Evolutionary conservation across 2,797 vertebrate species (phyloP), one percentile per base, ranked within the genome.

Genomic region (Chromobotia macracanthus): DNA sequence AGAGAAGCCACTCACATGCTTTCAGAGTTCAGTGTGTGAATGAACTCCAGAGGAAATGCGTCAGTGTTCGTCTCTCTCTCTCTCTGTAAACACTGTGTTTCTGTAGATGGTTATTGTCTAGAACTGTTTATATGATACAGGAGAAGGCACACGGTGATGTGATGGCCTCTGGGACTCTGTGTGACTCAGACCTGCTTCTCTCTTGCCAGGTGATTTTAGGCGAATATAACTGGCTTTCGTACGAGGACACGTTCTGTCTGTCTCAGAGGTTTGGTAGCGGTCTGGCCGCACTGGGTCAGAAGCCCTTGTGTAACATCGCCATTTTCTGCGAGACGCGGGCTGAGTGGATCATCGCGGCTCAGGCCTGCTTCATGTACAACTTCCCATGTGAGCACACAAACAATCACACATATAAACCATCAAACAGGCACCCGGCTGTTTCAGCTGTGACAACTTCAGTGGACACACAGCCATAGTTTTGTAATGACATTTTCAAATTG

Each of bases 291-390:
- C 90, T 99, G 81, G 96, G 95, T 75, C 97, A 98, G 90, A 96
- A 89, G 75, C 95, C 97, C 0, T 94, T 94, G 85, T 92, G 94
- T 58, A 99, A 97, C 89, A 98, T 99, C 7, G 98, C 97, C 74
- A 95, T 99, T 90, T 97, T 99, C 90, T 99, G 97, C 72, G 98
- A 99, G 91, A 99, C 98, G 50, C 92, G 97, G 87, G 95, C 97
- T 0, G 97, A 99, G 86, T 99, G 98, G 98, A 91, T 99, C 75
- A 89, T 99, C 5, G 91, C 94, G 9, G 97, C 97, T 0, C 97
- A 97, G 87, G 95, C 97, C 46, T 99, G 98, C 89, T 99, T 99
- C 79, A 98, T 99, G 95, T 95, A 95, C 91, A 99, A 97, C 89
- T 99, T 98, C 85, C 97, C 95, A 87, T 90, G 98, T 99, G 90